Percentiles rank a stretch among this genome's conserved stretches.
Conservation (phyloP, 2,113 vertebrate genomes). For the Butorides virescens region DNA sequence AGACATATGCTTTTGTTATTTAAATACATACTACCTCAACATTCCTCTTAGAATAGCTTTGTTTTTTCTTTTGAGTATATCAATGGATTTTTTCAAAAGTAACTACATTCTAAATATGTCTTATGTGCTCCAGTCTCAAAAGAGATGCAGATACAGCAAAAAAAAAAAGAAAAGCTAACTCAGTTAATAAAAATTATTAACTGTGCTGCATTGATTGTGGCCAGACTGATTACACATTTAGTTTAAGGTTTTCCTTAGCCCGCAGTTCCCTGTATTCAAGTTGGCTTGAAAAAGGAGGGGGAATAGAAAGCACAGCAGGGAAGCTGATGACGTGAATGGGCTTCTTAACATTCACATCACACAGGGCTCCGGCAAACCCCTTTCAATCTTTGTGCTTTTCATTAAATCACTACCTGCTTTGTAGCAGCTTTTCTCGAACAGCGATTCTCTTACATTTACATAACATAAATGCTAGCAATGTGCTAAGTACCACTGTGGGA, state of each 20-base stretch:
- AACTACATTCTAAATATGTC: neutral
- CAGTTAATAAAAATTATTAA: conserved; percentile 43
- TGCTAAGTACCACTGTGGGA: neutral
- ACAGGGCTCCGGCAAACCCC: conserved; percentile 19
- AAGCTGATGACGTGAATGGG: conserved; percentile 15
- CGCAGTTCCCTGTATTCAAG: conserved; percentile 35
- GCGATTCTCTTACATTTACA: conserved; percentile 15
- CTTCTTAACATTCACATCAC: conserved; percentile 62
- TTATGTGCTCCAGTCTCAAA: neutral
- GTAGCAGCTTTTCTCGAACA: neutral
- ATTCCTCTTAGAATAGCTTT: neutral
- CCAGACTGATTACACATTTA: conserved; percentile 42
- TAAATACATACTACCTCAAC: neutral
- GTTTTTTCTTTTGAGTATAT: neutral
- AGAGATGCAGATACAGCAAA: neutral
- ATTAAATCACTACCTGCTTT: conserved; percentile 43
- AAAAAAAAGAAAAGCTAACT: conserved; percentile 5
- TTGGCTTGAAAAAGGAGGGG: conserved; percentile 29
- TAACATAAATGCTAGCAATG: neutral
- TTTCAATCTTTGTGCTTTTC: conserved; percentile 20
- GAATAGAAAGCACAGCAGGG: neutral
- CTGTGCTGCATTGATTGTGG: conserved; percentile 31
- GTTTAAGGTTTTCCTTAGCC: conserved; percentile 23
- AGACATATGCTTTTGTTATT: neutral
- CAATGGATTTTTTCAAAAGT: neutral